Evolutionary conservation across 2,888 invertebrate species (phyloP).

Genomic region (Dasypolia templi): DNA sequence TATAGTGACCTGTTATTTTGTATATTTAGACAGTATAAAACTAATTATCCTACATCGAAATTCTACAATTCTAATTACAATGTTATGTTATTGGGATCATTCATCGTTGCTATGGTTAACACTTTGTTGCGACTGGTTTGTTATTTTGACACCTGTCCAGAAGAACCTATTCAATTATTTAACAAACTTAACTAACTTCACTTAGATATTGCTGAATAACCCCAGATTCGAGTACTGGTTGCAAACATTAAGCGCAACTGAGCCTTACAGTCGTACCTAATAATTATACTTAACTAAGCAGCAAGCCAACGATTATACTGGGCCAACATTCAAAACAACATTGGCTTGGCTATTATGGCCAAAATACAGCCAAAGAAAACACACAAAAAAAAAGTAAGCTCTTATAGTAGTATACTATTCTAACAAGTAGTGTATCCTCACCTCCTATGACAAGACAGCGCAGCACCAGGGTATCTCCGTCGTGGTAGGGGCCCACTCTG

Average conservation of each 20-base stretch:
- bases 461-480: conserved; percentile 89
- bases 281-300: not conserved
- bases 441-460: conserved; percentile 91
- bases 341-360: not conserved
- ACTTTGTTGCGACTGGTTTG: not conserved
- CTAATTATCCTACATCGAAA: no score
- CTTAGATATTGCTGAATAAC: not conserved
- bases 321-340: not conserved
- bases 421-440: conserved; percentile 67
- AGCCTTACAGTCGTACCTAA: not conserved
- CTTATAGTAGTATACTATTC: not conserved
- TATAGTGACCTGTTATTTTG: no score
- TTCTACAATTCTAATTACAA: not conserved
- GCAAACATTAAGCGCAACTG: not conserved
- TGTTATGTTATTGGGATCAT: not conserved
- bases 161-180: not conserved
- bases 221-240: no score
- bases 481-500: conserved; percentile 90
- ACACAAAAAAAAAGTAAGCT: no score
- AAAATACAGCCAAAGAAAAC: not conserved
- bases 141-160: not conserved
- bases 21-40: not conserved
- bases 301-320: not conserved
- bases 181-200: not conserved
- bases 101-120: not conserved